Evolutionary conservation across 2,113 vertebrate species (phyloP), one percentile per base, ranked within the genome.

Genomic region (Rissa tridactyla): DNA sequence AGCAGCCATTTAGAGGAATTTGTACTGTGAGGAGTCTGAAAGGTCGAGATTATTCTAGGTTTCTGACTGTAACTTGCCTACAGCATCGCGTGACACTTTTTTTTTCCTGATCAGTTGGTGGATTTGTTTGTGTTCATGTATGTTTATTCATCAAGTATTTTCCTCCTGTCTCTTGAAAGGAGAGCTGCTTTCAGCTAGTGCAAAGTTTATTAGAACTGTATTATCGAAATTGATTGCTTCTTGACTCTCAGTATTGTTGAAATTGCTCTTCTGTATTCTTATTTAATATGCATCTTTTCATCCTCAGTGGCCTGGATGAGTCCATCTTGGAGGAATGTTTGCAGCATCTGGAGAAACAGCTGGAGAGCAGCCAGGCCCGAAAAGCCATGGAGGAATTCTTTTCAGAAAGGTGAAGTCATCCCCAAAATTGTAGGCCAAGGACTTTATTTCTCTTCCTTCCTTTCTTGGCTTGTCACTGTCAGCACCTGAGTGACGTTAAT

Each of bases 361-460:
- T 99, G 85, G 99, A 99, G 95, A 99, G 98, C 97, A 99, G 98
- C 97, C 99, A 99, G 95, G 99, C 99, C 58, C 98, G 99, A 61
- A 99, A 99, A 98, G 99, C 99, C 81, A 99, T 99, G 99, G 99
- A 99, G 88, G 99, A 99, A 76, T 99, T 99, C 97, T 99, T 99
- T 87, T 99, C 99, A 7, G 99, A 99, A 96, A 99, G 99, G 99
- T 99, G 98, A 97, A 90, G 23, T 49, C 30, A 29, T 40, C 13
- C 2, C 49, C 34, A 44, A 22, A 81, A 34, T 30, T 60, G 9
- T 44, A 84, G 55, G 18, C 55, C n/a, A 40, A 60, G 47, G 57
- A 17, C 38, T 65, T 51, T 0, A 11, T 54, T 82, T 82, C 54
- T 75, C 10, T 14, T 86, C 36, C 15, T 47, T 88, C 72, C 51